A percentile compares a stretch with the other conserved stretches of the same genome.
These are phyloP conservation scores for Brotula barbata DNA, from an alignment of 2,797 vertebrate genomes.

Conservation along the genomic window DNA sequence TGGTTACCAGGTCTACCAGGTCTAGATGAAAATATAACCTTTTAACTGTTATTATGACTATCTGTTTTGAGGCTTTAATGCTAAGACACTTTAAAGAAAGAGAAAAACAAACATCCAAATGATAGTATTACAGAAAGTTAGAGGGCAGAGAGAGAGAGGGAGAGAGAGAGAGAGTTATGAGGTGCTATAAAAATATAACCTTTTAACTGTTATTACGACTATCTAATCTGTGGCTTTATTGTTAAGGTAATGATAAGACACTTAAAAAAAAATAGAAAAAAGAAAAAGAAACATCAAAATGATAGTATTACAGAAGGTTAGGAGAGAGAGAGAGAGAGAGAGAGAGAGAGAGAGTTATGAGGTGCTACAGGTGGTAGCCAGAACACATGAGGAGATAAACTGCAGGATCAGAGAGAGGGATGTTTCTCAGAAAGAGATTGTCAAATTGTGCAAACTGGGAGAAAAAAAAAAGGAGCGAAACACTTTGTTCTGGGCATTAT, in stretches of 20 bases:
- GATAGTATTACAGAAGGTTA: conserved; percentile 54
- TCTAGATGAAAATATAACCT: no score
- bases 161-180: neutral
- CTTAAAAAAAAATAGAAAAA: no score
- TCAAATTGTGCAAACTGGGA: conserved; percentile 25
- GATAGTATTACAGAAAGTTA: conserved; percentile 54
- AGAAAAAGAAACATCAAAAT: conserved; percentile 54
- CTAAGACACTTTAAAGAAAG: no score
- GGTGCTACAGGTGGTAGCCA: conserved; percentile 30
- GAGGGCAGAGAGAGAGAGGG: neutral
- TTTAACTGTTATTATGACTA: no score
- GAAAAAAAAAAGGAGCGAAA: conserved; percentile 22
- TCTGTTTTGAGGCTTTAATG: conserved; percentile 26
- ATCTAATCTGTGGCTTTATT: conserved; percentile 29
- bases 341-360: neutral
- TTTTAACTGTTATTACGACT: no score
- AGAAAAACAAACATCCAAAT: conserved; percentile 54
- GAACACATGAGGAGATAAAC: conserved; percentile 13
- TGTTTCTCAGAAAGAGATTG: conserved; percentile 35
- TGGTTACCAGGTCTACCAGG: neutral
- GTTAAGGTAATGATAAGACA: no score
- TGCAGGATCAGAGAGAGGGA: conserved; percentile 41
- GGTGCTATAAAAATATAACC: no score
- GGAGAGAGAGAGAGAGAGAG: neutral
- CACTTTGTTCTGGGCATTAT: conserved; percentile 31